These are phyloP conservation scores for Atlantisia rogersi DNA, from an alignment of 2,113 vertebrate genomes.

Conservation along the genomic window DNA sequence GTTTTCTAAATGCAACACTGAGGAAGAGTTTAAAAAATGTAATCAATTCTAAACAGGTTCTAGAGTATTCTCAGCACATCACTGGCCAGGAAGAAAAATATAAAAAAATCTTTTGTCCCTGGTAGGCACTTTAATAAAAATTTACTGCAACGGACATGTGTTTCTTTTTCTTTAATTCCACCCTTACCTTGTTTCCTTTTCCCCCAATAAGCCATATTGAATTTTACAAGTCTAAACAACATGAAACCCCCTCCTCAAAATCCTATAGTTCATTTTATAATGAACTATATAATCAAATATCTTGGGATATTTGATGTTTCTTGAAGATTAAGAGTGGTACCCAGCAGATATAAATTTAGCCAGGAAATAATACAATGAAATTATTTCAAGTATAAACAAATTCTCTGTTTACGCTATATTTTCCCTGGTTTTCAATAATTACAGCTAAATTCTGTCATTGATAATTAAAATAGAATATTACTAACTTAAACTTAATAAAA, in stretches of 20 bases:
- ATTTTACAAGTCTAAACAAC: not conserved
- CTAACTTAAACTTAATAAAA: not conserved
- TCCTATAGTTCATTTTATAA: too few species aligned
- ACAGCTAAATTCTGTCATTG: not conserved
- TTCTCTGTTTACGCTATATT: not conserved
- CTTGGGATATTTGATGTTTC: not conserved
- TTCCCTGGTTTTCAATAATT: not conserved
- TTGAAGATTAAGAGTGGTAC: not conserved
- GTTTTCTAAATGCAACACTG: not conserved
- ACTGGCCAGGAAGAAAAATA: not conserved
- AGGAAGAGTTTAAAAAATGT: not conserved
- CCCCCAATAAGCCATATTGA: not conserved
- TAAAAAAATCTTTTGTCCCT: not conserved
- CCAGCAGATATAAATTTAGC: not conserved
- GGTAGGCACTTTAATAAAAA: not conserved
- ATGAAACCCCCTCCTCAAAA: not conserved
- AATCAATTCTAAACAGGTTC: not conserved
- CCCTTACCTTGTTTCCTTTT: not conserved
- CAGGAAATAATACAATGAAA: not conserved
- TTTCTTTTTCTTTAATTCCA: not conserved
- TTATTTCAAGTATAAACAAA: not conserved
- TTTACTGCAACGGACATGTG: not conserved
- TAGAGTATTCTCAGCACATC: not conserved
- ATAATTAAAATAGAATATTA: not conserved
- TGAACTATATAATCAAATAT: too few species aligned